phyloP scores from a whole-genome alignment of 2,113 vertebrate species.

The Myiopsitta monachus region DNA sequence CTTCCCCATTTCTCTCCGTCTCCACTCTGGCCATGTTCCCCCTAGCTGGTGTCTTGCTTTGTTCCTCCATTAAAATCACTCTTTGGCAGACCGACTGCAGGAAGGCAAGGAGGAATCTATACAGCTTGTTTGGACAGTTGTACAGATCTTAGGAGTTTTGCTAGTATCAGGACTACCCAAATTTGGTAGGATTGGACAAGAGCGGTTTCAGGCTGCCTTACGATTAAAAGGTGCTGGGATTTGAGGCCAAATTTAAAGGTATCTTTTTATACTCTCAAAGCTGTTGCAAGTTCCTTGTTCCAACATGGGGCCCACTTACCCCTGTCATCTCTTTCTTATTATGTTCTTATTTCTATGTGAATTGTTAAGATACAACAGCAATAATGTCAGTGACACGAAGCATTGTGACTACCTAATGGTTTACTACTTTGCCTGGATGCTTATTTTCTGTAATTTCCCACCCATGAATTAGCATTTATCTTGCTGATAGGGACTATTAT shows the following conservation, averaged over 20 bases:
- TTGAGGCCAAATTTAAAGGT: background rate
- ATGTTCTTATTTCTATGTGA: background rate
- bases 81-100: background rate
- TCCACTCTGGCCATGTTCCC: rapidly evolving
- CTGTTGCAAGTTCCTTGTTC: background rate
- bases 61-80: background rate
- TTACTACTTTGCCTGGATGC: constrained; percentile 10
- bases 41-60: background rate
- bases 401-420: background rate
- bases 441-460: constrained; percentile 49
- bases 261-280: background rate
- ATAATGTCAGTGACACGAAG: background rate
- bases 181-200: background rate
- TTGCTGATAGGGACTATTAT: constrained; percentile 47
- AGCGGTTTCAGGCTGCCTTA: background rate
- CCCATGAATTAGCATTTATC: constrained; percentile 49
- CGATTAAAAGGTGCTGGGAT: background rate
- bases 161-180: background rate
- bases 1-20: background rate
- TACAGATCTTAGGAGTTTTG: background rate
- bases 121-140: background rate
- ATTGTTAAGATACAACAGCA: background rate
- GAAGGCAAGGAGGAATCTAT: background rate
- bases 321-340: background rate
- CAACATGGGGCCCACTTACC: background rate